Base-by-base conservation (phyloP, 2,797 vertebrate genomes). In the Gadopsis bispinosus region DNA sequence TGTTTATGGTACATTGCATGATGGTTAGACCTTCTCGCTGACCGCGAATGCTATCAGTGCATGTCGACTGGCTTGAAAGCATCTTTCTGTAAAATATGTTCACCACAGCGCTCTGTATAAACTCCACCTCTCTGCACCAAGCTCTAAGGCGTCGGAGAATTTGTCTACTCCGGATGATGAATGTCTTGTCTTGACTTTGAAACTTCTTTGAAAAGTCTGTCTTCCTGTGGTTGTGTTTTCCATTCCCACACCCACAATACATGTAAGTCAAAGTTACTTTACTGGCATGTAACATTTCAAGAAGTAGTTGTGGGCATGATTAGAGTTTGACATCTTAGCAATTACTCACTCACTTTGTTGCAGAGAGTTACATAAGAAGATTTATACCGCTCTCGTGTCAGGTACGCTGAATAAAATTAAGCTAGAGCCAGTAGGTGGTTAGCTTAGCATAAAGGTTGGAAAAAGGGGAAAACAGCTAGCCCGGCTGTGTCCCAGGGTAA, bases 171-270 rank as follows among this genome's bases (percentile, higher is more conserved):
- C 33, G 39, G 55, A 78, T 71, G 55, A 60, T 80, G 50, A 75
- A 54, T 65, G 41, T 75, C 75, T 80, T 41, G 56, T 58, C 35
- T 65, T 68, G 58, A 81, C 45, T 83, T 55, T 62, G 77, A 85
- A 83, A 75, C 75, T 58, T 82, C 22, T 26, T 26, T 26, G 26
- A 26, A 26, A 26, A 76, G 67, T 73, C 75, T 85, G 55, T 82
- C 88, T 86, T 89, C 79, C 87, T 91, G 89, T 88, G 87, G 87
- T 87, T 91, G 69, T 59, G 26, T 85, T 80, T 90, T 84, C 84
- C 85, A 87, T 89, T 89, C 84, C 47, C 77, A 86, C 84, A 84
- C 73, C 79, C 51, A 73, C 69, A 69, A 41, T 59, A 62, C 26
- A 43, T 63, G 55, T 51, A 33, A 79, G 71, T 72, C 43, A 80